Base-by-base conservation (phyloP, 1,140 invertebrate genomes). In the Drosophila bifasciata region DNA sequence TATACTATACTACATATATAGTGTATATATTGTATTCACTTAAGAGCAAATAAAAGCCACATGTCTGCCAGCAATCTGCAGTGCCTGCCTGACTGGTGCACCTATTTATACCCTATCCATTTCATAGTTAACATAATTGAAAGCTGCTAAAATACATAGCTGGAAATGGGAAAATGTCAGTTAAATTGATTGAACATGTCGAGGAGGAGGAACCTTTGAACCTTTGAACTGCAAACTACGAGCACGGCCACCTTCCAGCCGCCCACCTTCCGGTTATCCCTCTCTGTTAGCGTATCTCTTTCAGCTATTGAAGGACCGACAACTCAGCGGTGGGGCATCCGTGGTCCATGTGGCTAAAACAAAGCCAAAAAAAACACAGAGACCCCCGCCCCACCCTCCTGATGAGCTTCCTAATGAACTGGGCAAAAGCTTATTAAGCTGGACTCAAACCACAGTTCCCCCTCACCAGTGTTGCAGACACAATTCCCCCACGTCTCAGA, bases 101-200 rank as follows among this genome's bases (percentile, higher is more conserved):
- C n/a, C n/a, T n/a, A n/a, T n/a, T n/a, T n/a, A n/a, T n/a, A n/a
- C 8, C 32, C 13, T 50, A 51, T 60, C 32, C 55, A 48, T 49
- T 49, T 39, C 51, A 50, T 60, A 49, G 40, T 59, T 46, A 40
- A 46, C 52, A 77, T 81, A 56, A 73, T 62, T 51, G 36, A 46
- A 46, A 44, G 28, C 32, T 36, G 51, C 28, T 32, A 23, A 25
- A 55, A 16, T 48, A 50, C 36, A 44, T 49, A n/a, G n/a, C n/a
- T n/a, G 57, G 57, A 68, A 67, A 61, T 61, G 51, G 57, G 43
- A 28, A 28, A 62, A 63, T 43, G 79, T 52, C 80, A 68, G 50
- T 63, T 36, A 64, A 71, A 60, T 71, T 72, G 80, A 84, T 84
- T 85, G 76, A 83, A 64, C 61, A 72, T 55, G 61, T 58, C 64